Evolutionary conservation across 2,797 vertebrate species (phyloP).

Genomic region (Eulemur coronatus): DNA sequence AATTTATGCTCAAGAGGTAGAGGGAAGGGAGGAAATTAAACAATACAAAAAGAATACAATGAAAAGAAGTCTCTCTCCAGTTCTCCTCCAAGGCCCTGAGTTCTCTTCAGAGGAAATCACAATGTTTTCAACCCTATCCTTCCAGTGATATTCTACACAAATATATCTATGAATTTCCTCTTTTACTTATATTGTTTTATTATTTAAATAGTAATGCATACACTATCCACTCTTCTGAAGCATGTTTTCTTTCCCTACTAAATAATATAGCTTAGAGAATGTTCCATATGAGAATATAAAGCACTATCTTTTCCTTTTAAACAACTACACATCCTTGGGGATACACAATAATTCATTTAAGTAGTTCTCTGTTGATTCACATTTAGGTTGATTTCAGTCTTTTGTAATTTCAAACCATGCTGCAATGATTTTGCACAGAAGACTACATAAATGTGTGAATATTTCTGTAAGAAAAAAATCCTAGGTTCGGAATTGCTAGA

Average conservation of each 20-base stretch:
- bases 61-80: neutral
- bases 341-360: neutral
- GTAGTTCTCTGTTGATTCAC: neutral
- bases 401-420: constrained; percentile 21
- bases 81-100: neutral
- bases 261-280: neutral
- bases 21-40: neutral
- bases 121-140: neutral
- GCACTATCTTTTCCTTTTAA: neutral
- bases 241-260: neutral
- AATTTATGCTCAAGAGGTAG: neutral
- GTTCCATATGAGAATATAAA: constrained; percentile 10
- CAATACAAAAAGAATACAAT: neutral
- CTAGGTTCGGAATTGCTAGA: neutral
- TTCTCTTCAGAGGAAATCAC: neutral
- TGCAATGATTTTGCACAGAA: neutral
- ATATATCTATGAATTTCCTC: neutral
- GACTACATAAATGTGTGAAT: neutral
- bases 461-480: constrained; percentile 3
- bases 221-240: neutral
- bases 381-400: neutral
- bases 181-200: neutral
- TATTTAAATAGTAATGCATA: neutral
- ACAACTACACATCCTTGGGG: neutral
- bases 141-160: neutral